Base-by-base conservation (phyloP, 1,140 invertebrate species). In the Drosophila mojavensis region DNA sequence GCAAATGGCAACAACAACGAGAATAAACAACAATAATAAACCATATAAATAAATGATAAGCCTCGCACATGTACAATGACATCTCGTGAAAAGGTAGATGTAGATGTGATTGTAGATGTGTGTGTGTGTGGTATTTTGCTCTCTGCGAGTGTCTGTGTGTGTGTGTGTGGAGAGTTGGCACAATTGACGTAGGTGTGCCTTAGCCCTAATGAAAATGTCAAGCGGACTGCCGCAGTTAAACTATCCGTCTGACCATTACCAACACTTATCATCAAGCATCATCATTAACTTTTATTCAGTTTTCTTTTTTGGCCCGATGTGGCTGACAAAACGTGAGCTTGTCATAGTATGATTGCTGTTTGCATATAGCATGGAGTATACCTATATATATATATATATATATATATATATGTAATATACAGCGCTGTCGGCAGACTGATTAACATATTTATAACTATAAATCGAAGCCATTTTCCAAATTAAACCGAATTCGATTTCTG, bases 41-140 rank as follows among this genome's bases (percentile, higher is more conserved):
- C 67, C 64, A 72, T 69, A 85, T 85, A 79, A 88, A 85, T 85
- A 88, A 85, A 85, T 85, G 67, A 85, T 85, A 88, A 82, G 83
- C 70, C 60, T 67, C 75, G 67, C 71, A 78, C 74, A 78, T 78
- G 71, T 64, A 85, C 45, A 69, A 73, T 67, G 61, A 70, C 71
- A 74, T 69, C 33, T 20, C 65, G 55, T 62, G 45, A 50, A 50
- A 60, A 48, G 15, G 28, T 30, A 30, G 15, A 30, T 47, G 11
- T 17, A 9, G n/a, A 13, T 54, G 30, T 17, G 28, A 30, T 30
- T 4, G 28, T 30, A 17, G 11, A 30, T 47, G 11, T 17, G 4
- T 33, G 9, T 11, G 6, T 15, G 10, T 1, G 2, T 33, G 33
- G 20, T 2, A 3, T 24, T 24, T 24, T 24, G 2, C 20, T 24